A percentile compares a stretch with the other conserved stretches of the same genome.
phyloP scores from a whole-genome alignment of 2,888 invertebrate species.

The Tortrix viridana region DNA sequence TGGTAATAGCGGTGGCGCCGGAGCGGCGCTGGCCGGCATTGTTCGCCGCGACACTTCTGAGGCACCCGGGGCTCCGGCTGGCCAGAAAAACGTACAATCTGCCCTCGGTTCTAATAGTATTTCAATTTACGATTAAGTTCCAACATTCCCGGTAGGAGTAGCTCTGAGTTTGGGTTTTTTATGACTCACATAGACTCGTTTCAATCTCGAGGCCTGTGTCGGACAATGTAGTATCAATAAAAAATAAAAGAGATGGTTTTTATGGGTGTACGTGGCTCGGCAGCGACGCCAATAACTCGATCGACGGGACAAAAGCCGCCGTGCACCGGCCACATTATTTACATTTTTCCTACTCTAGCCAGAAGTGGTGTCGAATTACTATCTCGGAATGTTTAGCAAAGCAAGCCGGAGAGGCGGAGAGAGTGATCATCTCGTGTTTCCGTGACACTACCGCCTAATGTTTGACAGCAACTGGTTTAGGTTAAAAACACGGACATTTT shows the following conservation, averaged over 20 bases:
- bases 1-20: slow-evolving; percentile 71
- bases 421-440: slow-evolving; percentile 54
- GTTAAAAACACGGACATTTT: slow-evolving; percentile 2
- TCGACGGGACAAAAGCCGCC: slow-evolving; percentile 57
- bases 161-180: slow-evolving; percentile 58
- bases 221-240: slow-evolving; percentile 62
- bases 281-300: slow-evolving; percentile 68
- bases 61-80: slow-evolving; percentile 9
- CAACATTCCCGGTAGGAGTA: slow-evolving; percentile 29
- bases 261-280: slow-evolving; percentile 62
- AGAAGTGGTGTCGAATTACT: slow-evolving; percentile 77
- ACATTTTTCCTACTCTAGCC: slow-evolving; percentile 65
- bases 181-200: slow-evolving; percentile 56
- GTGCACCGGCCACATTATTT: slow-evolving; percentile 69
- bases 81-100: neutral
- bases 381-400: slow-evolving; percentile 74
- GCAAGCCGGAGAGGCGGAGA: slow-evolving; percentile 49
- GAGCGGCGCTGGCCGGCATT: slow-evolving; percentile 55
- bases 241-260: slow-evolving; percentile 61
- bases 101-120: slow-evolving; percentile 19
- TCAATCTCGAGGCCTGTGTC: slow-evolving; percentile 63
- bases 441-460: slow-evolving; percentile 37
- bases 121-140: slow-evolving; percentile 35
- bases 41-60: slow-evolving; percentile 48
- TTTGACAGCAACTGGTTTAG: slow-evolving; percentile 24